Base-by-base conservation (phyloP, 2,888 invertebrate genomes). In the Drosophila colorata region DNA sequence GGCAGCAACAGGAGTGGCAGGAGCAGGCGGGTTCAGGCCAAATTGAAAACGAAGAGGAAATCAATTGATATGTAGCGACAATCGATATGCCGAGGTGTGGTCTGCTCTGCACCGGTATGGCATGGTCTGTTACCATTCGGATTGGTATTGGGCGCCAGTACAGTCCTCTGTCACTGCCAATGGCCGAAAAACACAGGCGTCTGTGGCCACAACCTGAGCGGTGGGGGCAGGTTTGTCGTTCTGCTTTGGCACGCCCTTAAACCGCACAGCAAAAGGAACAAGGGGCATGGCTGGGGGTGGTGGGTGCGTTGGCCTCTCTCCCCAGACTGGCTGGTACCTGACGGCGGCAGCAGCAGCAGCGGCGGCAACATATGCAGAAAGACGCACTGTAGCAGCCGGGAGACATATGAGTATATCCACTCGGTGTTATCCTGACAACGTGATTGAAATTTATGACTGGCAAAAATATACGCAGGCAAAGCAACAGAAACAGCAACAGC, bases 381-480 rank as follows among this genome's bases (percentile, higher is more conserved):
- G 63, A 61, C 41, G 65, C 31, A 48, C 47, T 38, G 38, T 37
- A 52, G 47, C 48, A 55, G 64, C 48, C 53, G 47, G 47, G 65
- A 78, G 77, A 73, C 71, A 82, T 73, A 78, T 78, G 85, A 84
- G 87, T 88, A 67, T 88, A 88, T 88, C 89, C 85, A 89, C 75
- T 82, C 73, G 66, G 83, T 77, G 89, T 88, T 85, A 89, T 87
- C 78, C 81, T 79, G 88, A 88, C 85, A 86, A 86, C 85, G 89
- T 86, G 85, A 86, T 86, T 86, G 85, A 86, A 86, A 86, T 86
- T 86, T 86, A 86, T 86, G 85, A 86, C 89, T 88, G 83, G 86
- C 83, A 85, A 86, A 87, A 85, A 81, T 81, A 75, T 44, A 56
- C 58, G 66, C 78, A 74, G 57, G 18, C 66, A 44, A 25, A 65